These are phyloP conservation scores for Bungarus multicinctus DNA, from an alignment of 2,113 vertebrate genomes.

Conservation along the genomic window DNA sequence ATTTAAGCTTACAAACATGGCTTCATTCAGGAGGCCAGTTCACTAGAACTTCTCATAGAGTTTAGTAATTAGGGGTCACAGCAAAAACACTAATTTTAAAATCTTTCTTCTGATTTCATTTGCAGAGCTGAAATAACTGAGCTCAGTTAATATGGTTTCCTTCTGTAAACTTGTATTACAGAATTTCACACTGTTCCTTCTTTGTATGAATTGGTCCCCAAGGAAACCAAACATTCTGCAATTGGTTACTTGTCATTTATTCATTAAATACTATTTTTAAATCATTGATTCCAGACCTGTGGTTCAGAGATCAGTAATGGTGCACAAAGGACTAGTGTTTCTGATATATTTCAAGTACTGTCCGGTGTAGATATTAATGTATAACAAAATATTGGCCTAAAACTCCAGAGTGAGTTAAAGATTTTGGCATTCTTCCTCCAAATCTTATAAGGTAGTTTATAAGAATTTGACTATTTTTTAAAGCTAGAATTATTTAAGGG, in stretches of 20 bases:
- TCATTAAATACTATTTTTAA: background rate
- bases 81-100: background rate
- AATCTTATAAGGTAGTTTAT: background rate
- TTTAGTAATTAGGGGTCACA: background rate
- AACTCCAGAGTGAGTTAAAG: background rate
- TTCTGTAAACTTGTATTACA: background rate
- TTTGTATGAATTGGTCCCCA: background rate
- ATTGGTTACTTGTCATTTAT: background rate
- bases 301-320: background rate
- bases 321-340: background rate
- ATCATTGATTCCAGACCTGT: background rate
- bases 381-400: background rate
- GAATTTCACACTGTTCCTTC: background rate
- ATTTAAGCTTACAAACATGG: background rate
- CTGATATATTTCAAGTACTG: background rate
- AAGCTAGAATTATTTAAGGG: background rate
- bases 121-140: background rate
- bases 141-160: background rate
- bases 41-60: accelerated
- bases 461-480: background rate
- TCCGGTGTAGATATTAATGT: background rate
- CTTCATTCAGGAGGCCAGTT: background rate
- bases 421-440: background rate
- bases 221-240: background rate
- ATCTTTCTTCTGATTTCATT: background rate